Evolutionary conservation across 1,140 invertebrate species (phyloP), one percentile per base, ranked within the genome.

Genomic region (Venturia canescens): DNA sequence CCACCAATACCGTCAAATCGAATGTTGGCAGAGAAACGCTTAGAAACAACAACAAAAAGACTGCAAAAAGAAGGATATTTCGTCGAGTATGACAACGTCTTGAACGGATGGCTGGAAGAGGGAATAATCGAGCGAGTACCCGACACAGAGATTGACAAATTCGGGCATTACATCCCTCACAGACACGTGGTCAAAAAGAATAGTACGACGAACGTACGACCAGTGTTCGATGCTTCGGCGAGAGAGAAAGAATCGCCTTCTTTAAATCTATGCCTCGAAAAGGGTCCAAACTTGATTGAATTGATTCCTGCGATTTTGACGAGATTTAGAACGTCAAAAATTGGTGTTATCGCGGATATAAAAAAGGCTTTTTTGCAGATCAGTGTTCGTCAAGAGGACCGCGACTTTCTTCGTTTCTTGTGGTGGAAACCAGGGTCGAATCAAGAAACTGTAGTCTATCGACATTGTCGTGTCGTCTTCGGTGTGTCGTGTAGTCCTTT

Each of bases 341-440:
- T 89, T 57, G 90, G 88, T 27, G 83, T 91, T 15, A 85, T 83
- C n/a, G 80, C 89, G 18, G 91, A 92, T 71, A 90, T 92, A 9
- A 80, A 84, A 60, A 87, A 88, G 70, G 88, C 87, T 5, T 91
- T 91, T 83, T 77, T 87, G 34, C 85, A 86, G 81, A 86, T 91
- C n/a, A 53, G 34, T 13, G 53, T 90, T 23, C 31, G 78, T 67
- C 11, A 48, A 79, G 79, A 57, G 6, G 86, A 91, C 75, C 66
- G 88, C 48, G 81, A 87, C 38, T 83, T 78, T 75, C 66, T 89
- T 29, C 78, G 84, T 38, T 88, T 88, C 82, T 60, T 88, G 5
- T 89, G 85, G 84, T 82, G 80, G 75, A 75, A 78, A 81, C 69
- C 80, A 76, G 72, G 83, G 78, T 34, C 76, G 78, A 27, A 75